phyloP scores from a whole-genome alignment of 2,797 vertebrate species.

The Rhinichthys osculus region DNA sequence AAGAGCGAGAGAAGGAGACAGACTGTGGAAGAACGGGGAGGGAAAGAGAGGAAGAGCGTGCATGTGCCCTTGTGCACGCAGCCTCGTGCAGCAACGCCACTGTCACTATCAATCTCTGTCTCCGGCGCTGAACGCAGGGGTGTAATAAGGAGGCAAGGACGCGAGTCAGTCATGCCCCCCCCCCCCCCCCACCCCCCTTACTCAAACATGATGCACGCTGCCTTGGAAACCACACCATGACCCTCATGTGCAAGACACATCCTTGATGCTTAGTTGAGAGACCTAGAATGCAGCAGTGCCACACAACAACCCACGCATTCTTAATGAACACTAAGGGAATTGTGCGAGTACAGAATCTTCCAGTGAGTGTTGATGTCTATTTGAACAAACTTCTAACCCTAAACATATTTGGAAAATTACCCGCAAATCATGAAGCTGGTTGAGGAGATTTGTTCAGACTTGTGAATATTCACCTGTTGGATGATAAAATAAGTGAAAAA shows the following conservation, averaged over 20 bases:
- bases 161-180: slow-evolving; percentile 32
- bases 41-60: slow-evolving; percentile 6
- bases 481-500: background rate
- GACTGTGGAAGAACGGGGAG: slow-evolving; percentile 1
- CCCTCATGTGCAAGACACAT: slow-evolving; percentile 19
- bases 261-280: background rate
- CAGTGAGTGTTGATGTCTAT: background rate
- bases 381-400: background rate
- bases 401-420: background rate
- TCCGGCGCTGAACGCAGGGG: slow-evolving; percentile 13
- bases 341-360: background rate
- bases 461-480: background rate
- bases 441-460: background rate
- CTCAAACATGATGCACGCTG: slow-evolving; percentile 37
- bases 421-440: background rate
- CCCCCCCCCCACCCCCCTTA: slow-evolving; percentile 19
- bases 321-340: slow-evolving; percentile 12
- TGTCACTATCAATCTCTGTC: slow-evolving; percentile 59
- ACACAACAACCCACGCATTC: slow-evolving; percentile 15
- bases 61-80: slow-evolving; percentile 47
- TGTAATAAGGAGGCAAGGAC: slow-evolving; percentile 1
- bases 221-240: slow-evolving; percentile 29
- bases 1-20: slow-evolving; percentile 6
- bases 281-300: slow-evolving; percentile 8
- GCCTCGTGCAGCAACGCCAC: slow-evolving; percentile 28